Evolutionary conservation across 2,797 vertebrate species (phyloP), one percentile per base, ranked within the genome.

Genomic region (Sebastes hubbsi): DNA sequence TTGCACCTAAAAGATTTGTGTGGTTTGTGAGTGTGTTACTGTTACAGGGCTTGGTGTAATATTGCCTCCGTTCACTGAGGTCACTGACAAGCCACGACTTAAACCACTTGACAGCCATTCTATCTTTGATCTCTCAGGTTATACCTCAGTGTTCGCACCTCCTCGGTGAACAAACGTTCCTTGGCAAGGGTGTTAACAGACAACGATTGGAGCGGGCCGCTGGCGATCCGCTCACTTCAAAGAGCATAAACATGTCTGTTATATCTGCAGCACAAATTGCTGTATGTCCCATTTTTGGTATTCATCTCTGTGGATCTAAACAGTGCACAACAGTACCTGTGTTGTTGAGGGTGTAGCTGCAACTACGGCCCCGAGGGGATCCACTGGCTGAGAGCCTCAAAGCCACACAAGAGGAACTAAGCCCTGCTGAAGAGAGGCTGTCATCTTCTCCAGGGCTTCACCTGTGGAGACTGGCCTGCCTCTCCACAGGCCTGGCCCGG

Each of bases 321-420:
- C n/a, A 52, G 49, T 3, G 52, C 77, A 90, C 71, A 90, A 87
- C 85, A 88, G 80, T n/a, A 54, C 62, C 79, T 63, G 85, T 80
- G 92, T 93, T 89, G 81, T 88, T 79, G 75, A 86, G 88, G 92
- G 92, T 84, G 92, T 89, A 84, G 72, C 91, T 88, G 84, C 81
- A 83, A 27, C 84, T 3, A 78, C 63, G 73, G 89, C 91, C 92
- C 78, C 63, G 2, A 66, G 80, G 91, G 85, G 60, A 89, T 89
- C 72, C 46, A 22, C 49, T 32, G 68, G 71, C 69, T 80, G 87
- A 88, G 85, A 75, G 78, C 66, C 64, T 88, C 63, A 79, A 78
- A 89, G 83, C 88, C 92, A 92, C 92, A 94, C 94, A 94, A 93
- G 92, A 91, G 92, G 83, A 91, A 91, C 85, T 95, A 94, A 95